Evolutionary conservation across 1,140 invertebrate species (phyloP), one percentile per base, ranked within the genome.

Genomic region (Drosophila melanica): DNA sequence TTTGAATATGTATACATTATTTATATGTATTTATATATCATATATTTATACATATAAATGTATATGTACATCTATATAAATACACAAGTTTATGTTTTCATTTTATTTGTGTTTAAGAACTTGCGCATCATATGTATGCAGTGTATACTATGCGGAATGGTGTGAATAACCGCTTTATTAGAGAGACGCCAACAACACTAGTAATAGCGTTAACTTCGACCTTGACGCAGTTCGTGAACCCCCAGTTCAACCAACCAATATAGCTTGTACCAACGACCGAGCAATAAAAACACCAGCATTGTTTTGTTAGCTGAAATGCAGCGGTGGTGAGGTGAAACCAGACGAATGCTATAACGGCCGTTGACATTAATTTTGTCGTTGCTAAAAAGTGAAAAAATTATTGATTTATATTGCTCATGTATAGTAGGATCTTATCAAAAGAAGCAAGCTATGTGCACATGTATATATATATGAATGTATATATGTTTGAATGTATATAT

Each of bases 141-240:
- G 20, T 47, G 20, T 37, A 18, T 35, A 30, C 45, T 8, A 55
- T 27, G 39, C 30, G 9, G 14, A 51, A 51, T 51, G 60, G 77
- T 79, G 84, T 87, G 84, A 89, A 87, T 79, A 87, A 87, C 84
- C 84, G 79, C 82, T 87, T 89, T 89, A 89, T 87, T 77, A 73
- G 79, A 90, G 73, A 80, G 79, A 82, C 80, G 78, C 70, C 68
- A 87, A 87, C 82, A 84, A 79, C 79, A 78, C 84, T 89, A 89
- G 89, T 89, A 89, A 89, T 89, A 89, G 79, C 84, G 84, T 89
- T 89, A 89, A 89, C 84, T 89, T 77, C 84, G 84, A 89, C 84
- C 84, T 89, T 89, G 84, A 71, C 76, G 79, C 85, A 89, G 84
- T 89, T 89, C 85, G 79, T 89, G 77, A 80, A 89, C 84, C 84